These are phyloP conservation scores for Rhagologus leucostigma DNA, from an alignment of 2,113 vertebrate genomes.

Conservation along the genomic window DNA sequence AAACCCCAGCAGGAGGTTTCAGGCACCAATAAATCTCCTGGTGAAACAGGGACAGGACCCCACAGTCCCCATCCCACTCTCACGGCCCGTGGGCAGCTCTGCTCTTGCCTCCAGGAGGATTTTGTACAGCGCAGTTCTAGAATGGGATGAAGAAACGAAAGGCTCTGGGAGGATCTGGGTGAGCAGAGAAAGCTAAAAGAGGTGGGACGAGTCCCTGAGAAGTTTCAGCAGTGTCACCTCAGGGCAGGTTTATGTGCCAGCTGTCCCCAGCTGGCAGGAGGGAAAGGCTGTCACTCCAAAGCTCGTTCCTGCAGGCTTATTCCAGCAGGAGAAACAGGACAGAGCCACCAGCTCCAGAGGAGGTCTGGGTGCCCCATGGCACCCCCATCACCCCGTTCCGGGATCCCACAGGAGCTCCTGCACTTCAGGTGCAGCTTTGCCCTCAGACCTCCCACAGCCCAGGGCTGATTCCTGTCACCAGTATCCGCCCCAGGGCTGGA, in stretches of 20 bases:
- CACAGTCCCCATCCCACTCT: background rate
- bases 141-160: background rate
- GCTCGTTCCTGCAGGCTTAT: background rate
- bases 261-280: background rate
- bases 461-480: background rate
- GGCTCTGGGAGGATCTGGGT: background rate
- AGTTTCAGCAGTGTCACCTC: background rate
- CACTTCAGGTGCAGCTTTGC: background rate
- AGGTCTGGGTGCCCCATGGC: fast-evolving
- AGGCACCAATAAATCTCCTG: background rate
- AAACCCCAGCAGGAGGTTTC: background rate
- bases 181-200: background rate
- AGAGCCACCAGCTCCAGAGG: background rate
- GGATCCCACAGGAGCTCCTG: background rate
- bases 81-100: background rate
- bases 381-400: background rate
- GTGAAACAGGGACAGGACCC: background rate
- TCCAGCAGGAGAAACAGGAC: background rate
- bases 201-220: background rate
- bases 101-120: background rate
- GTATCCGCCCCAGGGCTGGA: background rate
- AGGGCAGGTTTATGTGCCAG: background rate
- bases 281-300: background rate
- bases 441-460: background rate
- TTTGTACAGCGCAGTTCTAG: background rate